These are phyloP conservation scores for Gavia stellata DNA, from an alignment of 2,113 vertebrate species.

Conservation along the genomic window DNA sequence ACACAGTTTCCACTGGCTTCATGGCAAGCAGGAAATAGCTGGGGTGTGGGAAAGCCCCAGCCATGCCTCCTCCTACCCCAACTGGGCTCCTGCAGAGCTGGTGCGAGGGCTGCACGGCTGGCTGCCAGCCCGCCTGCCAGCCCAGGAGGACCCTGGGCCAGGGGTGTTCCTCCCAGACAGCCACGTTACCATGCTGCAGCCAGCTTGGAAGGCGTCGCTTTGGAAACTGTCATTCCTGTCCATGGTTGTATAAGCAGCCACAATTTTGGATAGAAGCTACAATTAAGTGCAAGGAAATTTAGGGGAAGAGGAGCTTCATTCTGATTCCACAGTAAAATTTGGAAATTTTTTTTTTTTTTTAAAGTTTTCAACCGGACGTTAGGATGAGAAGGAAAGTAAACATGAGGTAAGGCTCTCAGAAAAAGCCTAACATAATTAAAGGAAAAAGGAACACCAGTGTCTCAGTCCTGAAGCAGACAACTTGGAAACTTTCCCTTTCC, in stretches of 20 bases:
- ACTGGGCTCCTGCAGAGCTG: not conserved
- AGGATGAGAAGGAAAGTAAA: not conserved
- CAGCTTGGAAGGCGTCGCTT: not conserved
- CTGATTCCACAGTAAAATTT: not conserved
- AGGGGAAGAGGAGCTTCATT: not conserved
- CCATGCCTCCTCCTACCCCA: not conserved
- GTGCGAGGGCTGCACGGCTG: accelerated
- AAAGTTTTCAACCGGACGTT: not conserved
- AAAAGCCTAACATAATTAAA: not conserved
- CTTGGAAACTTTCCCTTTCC: not conserved
- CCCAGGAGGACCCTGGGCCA: not conserved
- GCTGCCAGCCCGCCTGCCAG: not conserved
- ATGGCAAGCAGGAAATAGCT: not conserved
- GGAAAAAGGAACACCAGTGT: not conserved
- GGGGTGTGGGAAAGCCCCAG: conserved; percentile 11
- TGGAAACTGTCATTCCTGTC: not conserved
- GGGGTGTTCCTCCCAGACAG: not conserved
- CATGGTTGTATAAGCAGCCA: not conserved
- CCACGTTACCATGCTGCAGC: not conserved
- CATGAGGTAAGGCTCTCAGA: not conserved
- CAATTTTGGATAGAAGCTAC: not conserved
- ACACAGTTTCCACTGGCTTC: conserved; percentile 10
- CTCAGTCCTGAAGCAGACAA: not conserved
- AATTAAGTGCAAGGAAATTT: not conserved
- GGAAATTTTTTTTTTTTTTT: not conserved